phyloP scores from a whole-genome alignment of 2,888 invertebrate genomes.

The Cancer borealis region DNA sequence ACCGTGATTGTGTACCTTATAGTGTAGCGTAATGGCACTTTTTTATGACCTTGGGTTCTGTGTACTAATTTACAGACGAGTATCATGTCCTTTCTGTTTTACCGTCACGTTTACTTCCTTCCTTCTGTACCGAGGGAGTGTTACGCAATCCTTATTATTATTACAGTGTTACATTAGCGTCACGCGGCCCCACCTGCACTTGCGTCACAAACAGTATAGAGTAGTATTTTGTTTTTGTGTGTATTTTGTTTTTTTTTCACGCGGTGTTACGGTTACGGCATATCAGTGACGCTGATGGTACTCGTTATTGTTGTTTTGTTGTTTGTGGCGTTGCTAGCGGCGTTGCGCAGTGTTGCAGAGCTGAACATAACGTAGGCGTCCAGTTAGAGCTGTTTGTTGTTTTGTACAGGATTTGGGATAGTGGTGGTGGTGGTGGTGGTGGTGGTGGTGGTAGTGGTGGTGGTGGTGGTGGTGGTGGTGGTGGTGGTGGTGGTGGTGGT shows the following conservation, averaged over 20 bases:
- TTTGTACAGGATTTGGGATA: not conserved
- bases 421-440: not conserved
- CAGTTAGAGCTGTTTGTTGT: not conserved
- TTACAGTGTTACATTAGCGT: not conserved
- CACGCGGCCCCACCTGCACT: not conserved
- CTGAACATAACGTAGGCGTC: not conserved
- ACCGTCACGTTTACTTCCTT: not conserved
- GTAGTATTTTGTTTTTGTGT: not conserved
- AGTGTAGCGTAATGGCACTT: not conserved
- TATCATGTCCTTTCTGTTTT: not conserved
- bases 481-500: conserved; percentile 29
- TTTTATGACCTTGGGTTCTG: not conserved
- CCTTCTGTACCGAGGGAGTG: not conserved
- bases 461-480: not conserved
- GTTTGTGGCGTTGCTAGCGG: not conserved
- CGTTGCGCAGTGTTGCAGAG: not conserved
- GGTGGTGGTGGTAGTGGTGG: not conserved
- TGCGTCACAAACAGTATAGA: not conserved
- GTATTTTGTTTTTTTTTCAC: not conserved
- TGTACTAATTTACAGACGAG: not conserved
- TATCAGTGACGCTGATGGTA: not conserved
- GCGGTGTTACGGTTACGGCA: not conserved
- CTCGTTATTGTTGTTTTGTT: not conserved
- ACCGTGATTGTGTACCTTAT: not conserved
- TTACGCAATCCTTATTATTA: not conserved